Percentiles rank a stretch among this genome's conserved stretches.
Conservation (phyloP, 2,888 invertebrate species). For the Tillus elongatus region DNA sequence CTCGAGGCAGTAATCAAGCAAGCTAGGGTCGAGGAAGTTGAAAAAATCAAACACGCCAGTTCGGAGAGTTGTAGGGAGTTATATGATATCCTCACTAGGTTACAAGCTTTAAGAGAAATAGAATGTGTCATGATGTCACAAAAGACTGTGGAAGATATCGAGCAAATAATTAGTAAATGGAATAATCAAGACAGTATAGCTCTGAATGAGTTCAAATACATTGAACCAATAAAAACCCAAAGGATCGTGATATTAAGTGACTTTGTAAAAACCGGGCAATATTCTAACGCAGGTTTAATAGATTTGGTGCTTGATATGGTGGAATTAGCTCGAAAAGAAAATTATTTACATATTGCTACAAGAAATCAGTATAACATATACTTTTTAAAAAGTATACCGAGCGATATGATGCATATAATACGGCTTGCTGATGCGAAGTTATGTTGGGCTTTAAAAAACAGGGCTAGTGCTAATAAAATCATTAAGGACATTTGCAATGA, state of each 20-base stretch:
- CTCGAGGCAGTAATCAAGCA: constrained; percentile 48
- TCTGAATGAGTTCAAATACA: constrained; percentile 56
- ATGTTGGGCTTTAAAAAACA: constrained; percentile 46
- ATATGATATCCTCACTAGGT: constrained; percentile 58
- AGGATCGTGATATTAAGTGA: constrained; percentile 56
- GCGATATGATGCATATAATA: constrained; percentile 39
- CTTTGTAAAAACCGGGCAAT: constrained; percentile 33
- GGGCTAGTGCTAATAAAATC: constrained; percentile 42
- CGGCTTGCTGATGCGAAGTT: constrained; percentile 50
- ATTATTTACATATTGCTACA: constrained; percentile 47
- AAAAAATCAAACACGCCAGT: constrained; percentile 55
- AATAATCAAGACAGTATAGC: constrained; percentile 48
- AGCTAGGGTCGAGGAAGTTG: constrained; percentile 52
- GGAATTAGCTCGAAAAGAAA: constrained; percentile 42
- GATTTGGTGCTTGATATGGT: constrained; percentile 36
- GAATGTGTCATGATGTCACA: constrained; percentile 51
- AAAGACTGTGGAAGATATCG: constrained; percentile 20
- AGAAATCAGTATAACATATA: constrained; percentile 45
- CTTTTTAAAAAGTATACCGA: constrained; percentile 31
- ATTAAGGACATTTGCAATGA: constrained; percentile 31
- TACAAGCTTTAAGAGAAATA: constrained; percentile 65
- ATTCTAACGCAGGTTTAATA: constrained; percentile 24
- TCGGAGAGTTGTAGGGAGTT: constrained; percentile 71
- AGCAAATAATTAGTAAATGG: constrained; percentile 53
- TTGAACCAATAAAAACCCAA: constrained; percentile 64